Evolutionary conservation across 2,113 vertebrate species (phyloP).

Genomic region (Aix galericulata): DNA sequence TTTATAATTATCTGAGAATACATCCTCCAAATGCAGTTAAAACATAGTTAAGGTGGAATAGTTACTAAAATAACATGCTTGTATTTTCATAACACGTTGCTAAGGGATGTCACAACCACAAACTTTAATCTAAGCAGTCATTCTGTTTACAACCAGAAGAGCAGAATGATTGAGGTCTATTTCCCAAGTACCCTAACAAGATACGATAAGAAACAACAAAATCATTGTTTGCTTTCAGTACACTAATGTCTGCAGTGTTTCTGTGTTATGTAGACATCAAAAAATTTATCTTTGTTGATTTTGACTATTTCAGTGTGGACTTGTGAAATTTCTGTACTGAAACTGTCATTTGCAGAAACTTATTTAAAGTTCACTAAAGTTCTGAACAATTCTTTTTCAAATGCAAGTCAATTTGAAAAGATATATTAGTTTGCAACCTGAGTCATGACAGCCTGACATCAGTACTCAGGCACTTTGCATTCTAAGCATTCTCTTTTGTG

Average conservation of each 20-base stretch:
- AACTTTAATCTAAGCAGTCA: neutral
- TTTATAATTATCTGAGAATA: neutral
- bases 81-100: neutral
- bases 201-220: neutral
- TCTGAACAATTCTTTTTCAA: neutral
- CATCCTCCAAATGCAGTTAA: neutral
- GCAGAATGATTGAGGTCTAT: neutral
- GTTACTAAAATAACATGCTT: neutral
- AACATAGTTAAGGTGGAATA: neutral
- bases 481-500: neutral
- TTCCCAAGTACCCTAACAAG: neutral
- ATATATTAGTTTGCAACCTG: neutral
- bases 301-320: neutral
- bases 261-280: neutral
- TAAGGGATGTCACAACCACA: neutral
- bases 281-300: neutral
- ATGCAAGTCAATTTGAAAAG: conserved; percentile 15
- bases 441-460: neutral
- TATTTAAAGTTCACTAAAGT: neutral
- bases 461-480: neutral
- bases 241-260: neutral
- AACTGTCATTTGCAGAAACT: neutral
- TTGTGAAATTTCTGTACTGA: neutral
- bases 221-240: neutral
- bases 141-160: neutral